A percentile compares a stretch with the other conserved stretches of the same genome.
These are phyloP conservation scores for Channallabes apus DNA, from an alignment of 2,797 vertebrate genomes.

Conservation along the genomic window DNA sequence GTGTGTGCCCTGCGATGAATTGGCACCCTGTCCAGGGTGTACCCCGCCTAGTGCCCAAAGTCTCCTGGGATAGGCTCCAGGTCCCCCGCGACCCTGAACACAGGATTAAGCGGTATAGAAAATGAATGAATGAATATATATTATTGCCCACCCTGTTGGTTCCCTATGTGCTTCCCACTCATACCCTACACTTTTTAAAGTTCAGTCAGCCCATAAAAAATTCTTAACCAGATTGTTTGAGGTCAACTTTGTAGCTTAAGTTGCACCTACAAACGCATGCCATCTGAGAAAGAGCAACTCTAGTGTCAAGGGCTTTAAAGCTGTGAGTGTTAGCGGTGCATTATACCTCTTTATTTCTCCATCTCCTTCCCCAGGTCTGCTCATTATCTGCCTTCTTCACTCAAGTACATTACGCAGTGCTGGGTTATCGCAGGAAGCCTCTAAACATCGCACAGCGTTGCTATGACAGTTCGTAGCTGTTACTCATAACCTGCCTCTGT, in stretches of 20 bases:
- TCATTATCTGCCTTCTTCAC: slow-evolving; percentile 33
- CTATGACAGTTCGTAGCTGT: slow-evolving; percentile 20
- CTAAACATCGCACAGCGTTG: slow-evolving; percentile 20
- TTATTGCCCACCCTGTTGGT: not conserved
- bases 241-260: not conserved
- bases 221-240: not conserved
- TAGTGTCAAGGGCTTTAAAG: slow-evolving; percentile 34
- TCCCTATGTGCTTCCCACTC: not conserved
- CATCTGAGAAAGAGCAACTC: not conserved
- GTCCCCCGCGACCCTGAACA: no score
- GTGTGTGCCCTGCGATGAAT: no score
- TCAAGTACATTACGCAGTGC: slow-evolving; percentile 24
- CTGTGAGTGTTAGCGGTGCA: not conserved
- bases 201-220: not conserved
- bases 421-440: not conserved
- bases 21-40: no score
- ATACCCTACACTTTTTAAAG: not conserved
- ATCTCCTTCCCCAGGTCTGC: slow-evolving; percentile 28
- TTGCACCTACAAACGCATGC: not conserved
- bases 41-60: no score
- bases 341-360: slow-evolving; percentile 37
- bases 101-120: no score
- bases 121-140: no score
- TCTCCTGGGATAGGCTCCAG: no score
- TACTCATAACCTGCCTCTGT: slow-evolving; percentile 23